A percentile compares a stretch with the other conserved stretches of the same genome.
These are phyloP conservation scores for Fragum whitleyi DNA, from an alignment of 2,888 invertebrate species.

Conservation along the genomic window DNA sequence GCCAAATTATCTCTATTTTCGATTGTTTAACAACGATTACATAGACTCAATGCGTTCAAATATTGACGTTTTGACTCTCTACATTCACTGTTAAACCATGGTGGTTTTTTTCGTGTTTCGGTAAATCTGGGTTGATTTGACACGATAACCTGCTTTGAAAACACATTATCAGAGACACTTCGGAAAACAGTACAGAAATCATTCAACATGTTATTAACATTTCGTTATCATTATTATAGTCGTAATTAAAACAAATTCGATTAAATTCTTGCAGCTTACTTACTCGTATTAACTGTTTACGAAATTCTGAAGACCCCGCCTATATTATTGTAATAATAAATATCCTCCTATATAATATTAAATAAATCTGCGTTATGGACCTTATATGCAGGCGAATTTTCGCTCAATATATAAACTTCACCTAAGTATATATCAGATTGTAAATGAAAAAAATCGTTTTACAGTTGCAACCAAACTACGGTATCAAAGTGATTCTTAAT, in stretches of 20 bases:
- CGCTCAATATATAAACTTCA: no score
- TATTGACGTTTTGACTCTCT: no score
- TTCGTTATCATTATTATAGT: not conserved
- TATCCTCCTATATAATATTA: no score
- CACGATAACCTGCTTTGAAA: not conserved
- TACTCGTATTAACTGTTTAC: not conserved
- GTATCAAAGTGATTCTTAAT: no score
- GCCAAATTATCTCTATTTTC: no score
- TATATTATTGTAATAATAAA: no score
- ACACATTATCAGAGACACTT: not conserved
- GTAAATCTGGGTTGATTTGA: not conserved
- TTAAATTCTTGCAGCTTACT: not conserved
- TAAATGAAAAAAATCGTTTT: not conserved
- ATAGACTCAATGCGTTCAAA: no score
- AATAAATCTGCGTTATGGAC: no score
- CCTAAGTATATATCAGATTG: not conserved
- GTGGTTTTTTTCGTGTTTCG: not conserved
- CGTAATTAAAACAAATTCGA: not conserved
- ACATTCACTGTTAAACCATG: not conserved
- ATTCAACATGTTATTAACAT: not conserved
- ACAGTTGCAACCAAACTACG: not conserved
- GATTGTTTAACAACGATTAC: no score
- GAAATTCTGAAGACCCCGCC: not conserved
- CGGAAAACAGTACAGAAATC: not conserved
- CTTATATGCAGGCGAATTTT: no score